Evolutionary conservation across 2,888 invertebrate species (phyloP).

Genomic region (Liposcelis brunnea): DNA sequence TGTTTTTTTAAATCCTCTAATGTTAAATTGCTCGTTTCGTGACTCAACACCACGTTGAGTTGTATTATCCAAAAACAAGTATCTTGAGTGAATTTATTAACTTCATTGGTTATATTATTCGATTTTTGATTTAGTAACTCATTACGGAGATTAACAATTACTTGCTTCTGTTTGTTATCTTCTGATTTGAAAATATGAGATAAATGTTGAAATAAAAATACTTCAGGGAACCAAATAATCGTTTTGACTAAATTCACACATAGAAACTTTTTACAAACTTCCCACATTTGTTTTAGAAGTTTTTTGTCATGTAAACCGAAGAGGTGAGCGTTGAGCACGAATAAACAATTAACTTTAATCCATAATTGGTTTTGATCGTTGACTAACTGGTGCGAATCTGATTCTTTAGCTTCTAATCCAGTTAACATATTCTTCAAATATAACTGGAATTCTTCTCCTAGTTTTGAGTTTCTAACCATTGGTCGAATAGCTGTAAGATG

Average conservation of each 20-base stretch:
- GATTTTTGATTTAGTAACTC: conserved; percentile 37
- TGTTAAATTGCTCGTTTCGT: conserved; percentile 30
- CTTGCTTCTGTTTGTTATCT: conserved; percentile 29
- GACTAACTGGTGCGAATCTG: conserved; percentile 30
- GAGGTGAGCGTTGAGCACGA: conserved; percentile 47
- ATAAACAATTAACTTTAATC: conserved; percentile 47
- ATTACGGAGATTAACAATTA: conserved; percentile 31
- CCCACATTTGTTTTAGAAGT: conserved; percentile 50
- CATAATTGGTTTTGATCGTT: conserved; percentile 34
- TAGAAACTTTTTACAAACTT: conserved; percentile 62
- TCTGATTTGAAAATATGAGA: conserved; percentile 34
- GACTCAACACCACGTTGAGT: conserved; percentile 34
- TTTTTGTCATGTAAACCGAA: conserved; percentile 67
- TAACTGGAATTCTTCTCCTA: conserved; percentile 45
- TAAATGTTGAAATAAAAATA: conserved; percentile 50
- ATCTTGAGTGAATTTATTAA: conserved; percentile 23
- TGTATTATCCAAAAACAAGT: conserved; percentile 43
- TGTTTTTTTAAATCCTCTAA: conserved; percentile 36
- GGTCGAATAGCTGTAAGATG: conserved; percentile 19
- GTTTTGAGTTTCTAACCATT: conserved; percentile 21
- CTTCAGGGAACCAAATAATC: conserved; percentile 69
- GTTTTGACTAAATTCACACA: conserved; percentile 65
- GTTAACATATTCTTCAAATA: conserved; percentile 43
- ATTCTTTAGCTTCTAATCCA: conserved; percentile 39
- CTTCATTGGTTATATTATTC: conserved; percentile 42